These are phyloP conservation scores for Yasuhikotakia modesta DNA, from an alignment of 2,797 vertebrate genomes.

Conservation along the genomic window DNA sequence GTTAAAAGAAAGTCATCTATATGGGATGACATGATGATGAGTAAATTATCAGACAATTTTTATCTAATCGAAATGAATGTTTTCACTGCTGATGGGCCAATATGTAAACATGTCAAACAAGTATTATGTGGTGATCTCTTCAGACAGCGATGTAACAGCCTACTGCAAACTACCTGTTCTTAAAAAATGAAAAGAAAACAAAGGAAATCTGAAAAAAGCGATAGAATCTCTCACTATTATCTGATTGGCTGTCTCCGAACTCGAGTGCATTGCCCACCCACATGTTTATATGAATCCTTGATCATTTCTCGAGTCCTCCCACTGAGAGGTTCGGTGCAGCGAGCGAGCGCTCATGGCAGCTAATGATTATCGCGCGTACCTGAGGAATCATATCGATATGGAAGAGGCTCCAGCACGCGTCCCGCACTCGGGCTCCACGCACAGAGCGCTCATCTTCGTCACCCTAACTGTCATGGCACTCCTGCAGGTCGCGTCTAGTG, in stretches of 20 bases:
- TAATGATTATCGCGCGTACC: slow-evolving; percentile 78
- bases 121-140: neutral
- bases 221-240: slow-evolving; percentile 41
- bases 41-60: no score
- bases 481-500: slow-evolving; percentile 93
- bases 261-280: slow-evolving; percentile 70
- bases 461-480: slow-evolving; percentile 88
- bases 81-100: neutral
- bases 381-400: slow-evolving; percentile 75
- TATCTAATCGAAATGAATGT: slow-evolving; percentile 4
- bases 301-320: slow-evolving; percentile 64
- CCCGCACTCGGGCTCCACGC: slow-evolving; percentile 69
- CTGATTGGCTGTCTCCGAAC: slow-evolving; percentile 66
- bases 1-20: no score
- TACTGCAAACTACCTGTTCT: slow-evolving; percentile 11
- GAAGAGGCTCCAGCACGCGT: slow-evolving; percentile 76
- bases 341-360: slow-evolving; percentile 76
- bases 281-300: slow-evolving; percentile 68
- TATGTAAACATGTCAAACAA: neutral
- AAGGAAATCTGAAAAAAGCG: slow-evolving; percentile 26
- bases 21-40: no score
- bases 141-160: neutral
- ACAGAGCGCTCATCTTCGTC: slow-evolving; percentile 79
- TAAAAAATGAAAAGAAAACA: slow-evolving; percentile 1
- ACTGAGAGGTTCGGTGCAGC: slow-evolving; percentile 65